Conservation (phyloP, 53 echinoderm and acorn worm genomes). For the Hippasteria phrygiana region DNA sequence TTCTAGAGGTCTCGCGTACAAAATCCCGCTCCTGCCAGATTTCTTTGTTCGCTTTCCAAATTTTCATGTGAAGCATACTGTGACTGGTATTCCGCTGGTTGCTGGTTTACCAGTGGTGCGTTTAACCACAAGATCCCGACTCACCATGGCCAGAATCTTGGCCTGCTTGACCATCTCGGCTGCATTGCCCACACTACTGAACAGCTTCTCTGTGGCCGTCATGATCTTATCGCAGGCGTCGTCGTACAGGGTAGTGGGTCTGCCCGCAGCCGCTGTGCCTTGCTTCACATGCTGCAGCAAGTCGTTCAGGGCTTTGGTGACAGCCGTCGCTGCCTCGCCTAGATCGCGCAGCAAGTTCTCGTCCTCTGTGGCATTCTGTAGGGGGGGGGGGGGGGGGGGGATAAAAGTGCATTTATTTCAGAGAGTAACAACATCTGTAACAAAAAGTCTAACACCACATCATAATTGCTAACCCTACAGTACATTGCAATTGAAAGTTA, state of each 20-base stretch:
- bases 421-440: too few relatives aligned
- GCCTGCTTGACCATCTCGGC: conserved; percentile 99
- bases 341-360: conserved; percentile 84
- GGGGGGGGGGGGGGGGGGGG: not conserved
- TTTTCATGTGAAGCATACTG: too few relatives aligned
- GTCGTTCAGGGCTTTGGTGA: conserved; percentile 94
- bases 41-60: too few relatives aligned
- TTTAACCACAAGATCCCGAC: not conserved
- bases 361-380: conserved; percentile 78
- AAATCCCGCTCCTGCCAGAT: too few relatives aligned
- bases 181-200: conserved; percentile 92
- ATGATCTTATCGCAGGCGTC: conserved; percentile 93
- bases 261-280: conserved; percentile 75
- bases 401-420: not conserved
- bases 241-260: conserved; percentile 81
- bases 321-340: conserved; percentile 88
- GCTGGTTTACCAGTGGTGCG: too few relatives aligned
- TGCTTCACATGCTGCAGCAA: conserved; percentile 93
- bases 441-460: too few relatives aligned
- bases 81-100: too few relatives aligned
- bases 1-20: too few relatives aligned
- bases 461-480: too few relatives aligned
- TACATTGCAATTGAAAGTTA: too few relatives aligned
- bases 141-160: conserved; percentile 93
- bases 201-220: conserved; percentile 93